phyloP scores from a whole-genome alignment of 2,797 vertebrate species.

The Manis javanica region DNA sequence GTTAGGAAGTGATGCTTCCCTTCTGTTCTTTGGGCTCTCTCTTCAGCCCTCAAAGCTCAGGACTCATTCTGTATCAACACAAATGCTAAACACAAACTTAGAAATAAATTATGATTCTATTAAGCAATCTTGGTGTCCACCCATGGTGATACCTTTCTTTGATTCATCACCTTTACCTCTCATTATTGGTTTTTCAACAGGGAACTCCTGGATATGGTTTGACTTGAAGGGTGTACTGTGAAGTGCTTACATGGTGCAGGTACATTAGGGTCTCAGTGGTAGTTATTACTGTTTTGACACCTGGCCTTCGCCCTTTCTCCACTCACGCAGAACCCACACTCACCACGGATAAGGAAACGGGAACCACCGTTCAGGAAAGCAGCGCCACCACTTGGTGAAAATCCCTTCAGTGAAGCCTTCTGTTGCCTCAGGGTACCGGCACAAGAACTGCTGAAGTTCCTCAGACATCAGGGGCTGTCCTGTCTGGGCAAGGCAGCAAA shows the following conservation, averaged over 20 bases:
- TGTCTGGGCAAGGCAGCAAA: slow-evolving; percentile 80
- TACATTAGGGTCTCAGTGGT: background rate
- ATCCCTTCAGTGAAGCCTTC: slow-evolving; percentile 85
- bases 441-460: slow-evolving; percentile 84
- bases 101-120: background rate
- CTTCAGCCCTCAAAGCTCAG: background rate
- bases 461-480: slow-evolving; percentile 81
- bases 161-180: background rate
- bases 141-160: accelerated
- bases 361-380: slow-evolving; percentile 76
- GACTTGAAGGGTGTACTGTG: background rate
- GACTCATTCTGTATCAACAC: background rate
- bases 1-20: background rate
- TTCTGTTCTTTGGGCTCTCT: background rate
- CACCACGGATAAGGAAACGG: slow-evolving; percentile 86
- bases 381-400: slow-evolving; percentile 84
- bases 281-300: too few species aligned
- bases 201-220: background rate
- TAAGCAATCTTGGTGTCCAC: background rate
- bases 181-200: background rate
- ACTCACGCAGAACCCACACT: slow-evolving; percentile 58
- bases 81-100: background rate
- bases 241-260: too few species aligned
- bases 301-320: background rate
- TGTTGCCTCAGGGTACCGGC: slow-evolving; percentile 82